phyloP scores from a whole-genome alignment of 1,140 invertebrate species.

The Bombus superbus region DNA sequence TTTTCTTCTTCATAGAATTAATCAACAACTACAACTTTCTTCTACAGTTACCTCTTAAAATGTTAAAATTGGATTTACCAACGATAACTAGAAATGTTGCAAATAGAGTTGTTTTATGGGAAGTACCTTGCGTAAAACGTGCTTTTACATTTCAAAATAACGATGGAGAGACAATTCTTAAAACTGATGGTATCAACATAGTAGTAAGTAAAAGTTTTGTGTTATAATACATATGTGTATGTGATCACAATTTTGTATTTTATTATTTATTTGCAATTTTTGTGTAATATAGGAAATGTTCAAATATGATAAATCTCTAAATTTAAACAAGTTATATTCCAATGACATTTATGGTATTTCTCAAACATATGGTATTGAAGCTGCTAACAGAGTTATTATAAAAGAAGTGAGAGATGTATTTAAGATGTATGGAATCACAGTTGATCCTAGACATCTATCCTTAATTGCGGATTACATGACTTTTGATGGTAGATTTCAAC shows the following conservation, averaged over 20 bases:
- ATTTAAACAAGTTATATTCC: slow-evolving; percentile 93
- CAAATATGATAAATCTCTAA: slow-evolving; percentile 90
- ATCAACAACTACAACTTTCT: slow-evolving; percentile 57
- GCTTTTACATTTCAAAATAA: slow-evolving; percentile 89
- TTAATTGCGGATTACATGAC: slow-evolving; percentile 99
- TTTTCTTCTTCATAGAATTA: neutral
- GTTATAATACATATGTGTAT: neutral
- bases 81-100: slow-evolving; percentile 91
- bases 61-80: slow-evolving; percentile 89
- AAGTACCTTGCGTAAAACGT: slow-evolving; percentile 91
- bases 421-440: slow-evolving; percentile 97
- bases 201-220: slow-evolving; percentile 81
- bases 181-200: slow-evolving; percentile 98
- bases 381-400: slow-evolving; percentile 94
- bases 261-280: slow-evolving; percentile 22
- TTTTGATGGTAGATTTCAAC: slow-evolving; percentile 93
- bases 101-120: slow-evolving; percentile 89
- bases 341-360: slow-evolving; percentile 98
- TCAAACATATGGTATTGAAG: slow-evolving; percentile 97
- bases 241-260: neutral
- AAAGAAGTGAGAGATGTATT: slow-evolving; percentile 97
- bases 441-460: slow-evolving; percentile 96
- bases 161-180: slow-evolving; percentile 86
- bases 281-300: slow-evolving; percentile 88
- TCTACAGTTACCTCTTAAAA: slow-evolving; percentile 86